Evolutionary conservation across 1,140 invertebrate genomes (phyloP), one percentile per base, ranked within the genome.

Genomic region (Galleria mellonella): DNA sequence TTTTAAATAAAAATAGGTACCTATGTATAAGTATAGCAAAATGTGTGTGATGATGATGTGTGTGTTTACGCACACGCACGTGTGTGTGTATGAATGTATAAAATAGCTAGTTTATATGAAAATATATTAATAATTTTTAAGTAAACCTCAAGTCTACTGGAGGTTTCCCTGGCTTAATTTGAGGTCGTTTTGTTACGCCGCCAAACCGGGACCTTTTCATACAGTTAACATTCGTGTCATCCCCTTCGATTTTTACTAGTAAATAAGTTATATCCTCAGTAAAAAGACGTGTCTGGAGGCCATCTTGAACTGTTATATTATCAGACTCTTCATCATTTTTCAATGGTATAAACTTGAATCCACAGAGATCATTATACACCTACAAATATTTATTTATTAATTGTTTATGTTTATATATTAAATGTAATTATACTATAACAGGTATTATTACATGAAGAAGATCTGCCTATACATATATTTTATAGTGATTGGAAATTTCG

Each of bases 121-220:
- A n/a, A n/a, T n/a, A n/a, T n/a, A 3, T 23, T 23, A 6, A 35
- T 12, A 11, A 9, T 32, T 41, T 32, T 45, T 30, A 11, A 32
- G 33, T 37, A 39, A 51, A 81, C 78, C 78, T 74, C 33, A 83
- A 65, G 55, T 83, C 74, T 2, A 83, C 71, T 6, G 67, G 52
- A 9, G 60, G 71, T 35, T 78, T 83, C 5, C 51, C 57, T 1
- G 58, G 60, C 32, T 71, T 74, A 8, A 63, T 51, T 30, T 65
- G 67, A 0, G 62, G 51, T 36, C 48, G 67, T 32, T 59, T 70
- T 1, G 57, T 49, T 11, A 61, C 60, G 7, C 64, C 62, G 9
- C 69, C 63, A 1, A 72, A 31, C n/a, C 63, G 42, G 0, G 61
- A 61, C 37, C 52, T 56, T 9, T 75, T 79, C 2, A 55, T 31